These are phyloP conservation scores for Stenopsyche tienmushanensis DNA, from an alignment of 1,140 invertebrate species.

Conservation along the genomic window DNA sequence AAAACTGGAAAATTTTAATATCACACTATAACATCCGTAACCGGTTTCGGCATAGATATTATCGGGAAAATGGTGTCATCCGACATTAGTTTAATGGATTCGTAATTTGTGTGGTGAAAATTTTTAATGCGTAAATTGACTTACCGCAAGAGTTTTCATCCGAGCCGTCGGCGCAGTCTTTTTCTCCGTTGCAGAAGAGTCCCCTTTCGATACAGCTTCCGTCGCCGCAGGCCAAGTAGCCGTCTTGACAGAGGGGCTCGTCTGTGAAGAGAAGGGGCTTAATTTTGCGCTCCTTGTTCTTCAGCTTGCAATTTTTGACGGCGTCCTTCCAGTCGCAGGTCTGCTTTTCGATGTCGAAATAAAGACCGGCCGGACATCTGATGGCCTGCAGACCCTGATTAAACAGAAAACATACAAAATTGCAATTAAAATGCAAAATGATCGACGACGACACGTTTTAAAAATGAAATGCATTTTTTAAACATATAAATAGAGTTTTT, in stretches of 20 bases:
- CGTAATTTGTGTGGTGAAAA: too few relatives aligned
- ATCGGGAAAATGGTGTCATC: too few relatives aligned
- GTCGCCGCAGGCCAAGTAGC: constrained; percentile 84
- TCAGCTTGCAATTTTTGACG: constrained; percentile 90
- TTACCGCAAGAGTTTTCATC: constrained; percentile 91
- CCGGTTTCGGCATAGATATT: too few relatives aligned
- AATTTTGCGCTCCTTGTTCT: constrained; percentile 86
- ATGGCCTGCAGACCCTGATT: constrained; percentile 86
- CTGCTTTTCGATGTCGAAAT: constrained; percentile 94
- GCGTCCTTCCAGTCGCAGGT: constrained; percentile 94
- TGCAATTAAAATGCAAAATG: too few relatives aligned
- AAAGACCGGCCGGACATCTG: constrained; percentile 88
- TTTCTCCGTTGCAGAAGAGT: constrained; percentile 92
- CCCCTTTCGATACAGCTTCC: constrained; percentile 83
- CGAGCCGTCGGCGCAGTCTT: constrained; percentile 85
- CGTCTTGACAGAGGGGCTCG: constrained; percentile 87
- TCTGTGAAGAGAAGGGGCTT: constrained; percentile 88
- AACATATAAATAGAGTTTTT: too few relatives aligned
- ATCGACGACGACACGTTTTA: too few relatives aligned
- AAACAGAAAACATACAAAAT: not conserved
- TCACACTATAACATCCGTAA: not conserved
- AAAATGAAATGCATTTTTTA: too few relatives aligned
- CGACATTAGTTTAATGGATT: too few relatives aligned
- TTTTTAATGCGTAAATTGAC: too few relatives aligned
- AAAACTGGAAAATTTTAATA: not conserved